Conservation (phyloP, 2,113 vertebrate species). For the Dinomys branickii region DNA sequence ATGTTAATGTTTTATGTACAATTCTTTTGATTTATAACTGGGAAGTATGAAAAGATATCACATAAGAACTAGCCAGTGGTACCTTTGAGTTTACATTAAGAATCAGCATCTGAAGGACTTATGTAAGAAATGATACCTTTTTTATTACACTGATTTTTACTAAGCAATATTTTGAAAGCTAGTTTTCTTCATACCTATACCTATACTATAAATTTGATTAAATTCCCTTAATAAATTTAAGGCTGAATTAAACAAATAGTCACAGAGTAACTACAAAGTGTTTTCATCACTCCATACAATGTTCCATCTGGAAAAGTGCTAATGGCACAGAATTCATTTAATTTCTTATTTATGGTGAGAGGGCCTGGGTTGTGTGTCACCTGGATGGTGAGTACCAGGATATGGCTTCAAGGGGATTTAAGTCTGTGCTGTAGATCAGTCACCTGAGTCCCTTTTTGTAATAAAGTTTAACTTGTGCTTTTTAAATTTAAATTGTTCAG, state of each 20-base stretch:
- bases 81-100: constrained; percentile 32
- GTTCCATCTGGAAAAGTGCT: not conserved
- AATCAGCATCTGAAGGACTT: not conserved
- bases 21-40: constrained; percentile 31
- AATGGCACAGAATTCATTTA: not conserved
- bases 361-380: not conserved
- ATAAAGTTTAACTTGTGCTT: not conserved
- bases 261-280: not conserved
- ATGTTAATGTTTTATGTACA: not conserved
- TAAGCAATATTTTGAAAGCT: not conserved
- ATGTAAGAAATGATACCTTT: not conserved
- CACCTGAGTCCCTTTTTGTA: not conserved
- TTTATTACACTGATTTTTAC: constrained; percentile 9
- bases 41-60: constrained; percentile 13
- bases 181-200: not conserved
- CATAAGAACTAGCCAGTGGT: not conserved
- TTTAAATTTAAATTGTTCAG: not conserved
- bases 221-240: not conserved
- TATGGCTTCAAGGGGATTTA: not conserved
- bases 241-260: not conserved
- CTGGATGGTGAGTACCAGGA: not conserved
- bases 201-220: constrained; percentile 8
- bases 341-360: not conserved
- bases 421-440: not conserved
- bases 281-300: not conserved